These are phyloP conservation scores for Holacanthus passer DNA, from an alignment of 2,113 vertebrate species.

Conservation along the genomic window DNA sequence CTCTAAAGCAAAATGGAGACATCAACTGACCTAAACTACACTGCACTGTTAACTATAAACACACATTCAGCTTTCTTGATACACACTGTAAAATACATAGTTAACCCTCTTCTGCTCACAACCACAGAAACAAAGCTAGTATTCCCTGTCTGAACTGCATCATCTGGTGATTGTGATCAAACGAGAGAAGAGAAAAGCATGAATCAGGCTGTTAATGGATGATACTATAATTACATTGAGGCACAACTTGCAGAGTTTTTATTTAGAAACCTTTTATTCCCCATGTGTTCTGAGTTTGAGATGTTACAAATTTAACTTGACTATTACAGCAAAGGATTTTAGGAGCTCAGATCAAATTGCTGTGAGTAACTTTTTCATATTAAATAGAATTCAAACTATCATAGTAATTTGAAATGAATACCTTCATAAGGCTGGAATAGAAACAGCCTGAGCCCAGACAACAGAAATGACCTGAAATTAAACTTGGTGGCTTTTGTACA, in stretches of 20 bases:
- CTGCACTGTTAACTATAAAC: slow-evolving; percentile 2
- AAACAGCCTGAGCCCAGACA: not conserved
- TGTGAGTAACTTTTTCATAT: not conserved
- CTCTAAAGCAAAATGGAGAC: slow-evolving; percentile 28
- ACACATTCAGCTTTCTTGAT: slow-evolving; percentile 31
- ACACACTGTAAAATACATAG: not conserved
- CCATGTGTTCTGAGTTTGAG: too few relatives aligned
- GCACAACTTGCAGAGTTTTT: not conserved
- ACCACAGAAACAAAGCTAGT: not conserved
- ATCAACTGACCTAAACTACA: not conserved
- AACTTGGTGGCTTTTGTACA: not conserved
- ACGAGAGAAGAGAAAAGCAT: not conserved
- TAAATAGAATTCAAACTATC: not conserved
- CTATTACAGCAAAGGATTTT: not conserved
- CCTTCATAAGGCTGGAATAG: not conserved
- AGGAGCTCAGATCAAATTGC: not conserved
- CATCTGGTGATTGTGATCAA: not conserved
- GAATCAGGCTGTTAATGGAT: not conserved
- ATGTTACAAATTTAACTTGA: not conserved
- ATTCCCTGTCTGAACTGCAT: not conserved
- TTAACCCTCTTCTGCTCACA: slow-evolving; percentile 10
- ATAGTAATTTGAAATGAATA: not conserved
- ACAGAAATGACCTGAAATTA: not conserved
- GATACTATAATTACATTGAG: not conserved
- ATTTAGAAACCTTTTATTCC: not conserved